phyloP scores from a whole-genome alignment of 2,113 vertebrate genomes.

The Grus americana region DNA sequence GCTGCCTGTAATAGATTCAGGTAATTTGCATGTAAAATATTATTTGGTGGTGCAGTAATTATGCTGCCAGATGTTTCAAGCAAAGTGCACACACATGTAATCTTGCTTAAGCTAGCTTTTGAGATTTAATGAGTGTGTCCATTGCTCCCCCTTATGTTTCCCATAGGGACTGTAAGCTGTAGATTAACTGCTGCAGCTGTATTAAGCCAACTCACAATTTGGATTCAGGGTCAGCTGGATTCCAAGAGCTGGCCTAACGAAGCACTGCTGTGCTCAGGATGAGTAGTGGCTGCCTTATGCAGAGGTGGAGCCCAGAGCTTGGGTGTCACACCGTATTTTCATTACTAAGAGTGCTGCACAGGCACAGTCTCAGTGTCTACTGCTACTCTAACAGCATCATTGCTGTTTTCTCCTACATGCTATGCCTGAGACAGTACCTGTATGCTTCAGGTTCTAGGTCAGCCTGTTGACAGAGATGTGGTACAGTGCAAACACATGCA shows the following conservation, averaged over 20 bases:
- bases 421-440: not conserved
- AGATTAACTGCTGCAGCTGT: not conserved
- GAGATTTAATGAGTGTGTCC: not conserved
- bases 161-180: not conserved
- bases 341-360: not conserved
- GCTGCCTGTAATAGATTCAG: not conserved
- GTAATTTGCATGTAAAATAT: not conserved
- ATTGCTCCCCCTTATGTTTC: not conserved
- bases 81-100: not conserved
- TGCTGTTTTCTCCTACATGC: not conserved
- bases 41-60: not conserved
- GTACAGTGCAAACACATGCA: not conserved
- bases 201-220: not conserved
- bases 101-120: not conserved
- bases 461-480: not conserved
- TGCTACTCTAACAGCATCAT: not conserved
- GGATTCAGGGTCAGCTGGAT: not conserved
- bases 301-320: not conserved
- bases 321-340: not conserved
- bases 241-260: not conserved
- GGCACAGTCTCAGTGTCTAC: not conserved
- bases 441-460: not conserved
- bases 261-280: not conserved
- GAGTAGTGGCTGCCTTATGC: not conserved
- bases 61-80: not conserved